These are phyloP conservation scores for Lathronympha strigana DNA, from an alignment of 2,888 invertebrate species.

Conservation along the genomic window DNA sequence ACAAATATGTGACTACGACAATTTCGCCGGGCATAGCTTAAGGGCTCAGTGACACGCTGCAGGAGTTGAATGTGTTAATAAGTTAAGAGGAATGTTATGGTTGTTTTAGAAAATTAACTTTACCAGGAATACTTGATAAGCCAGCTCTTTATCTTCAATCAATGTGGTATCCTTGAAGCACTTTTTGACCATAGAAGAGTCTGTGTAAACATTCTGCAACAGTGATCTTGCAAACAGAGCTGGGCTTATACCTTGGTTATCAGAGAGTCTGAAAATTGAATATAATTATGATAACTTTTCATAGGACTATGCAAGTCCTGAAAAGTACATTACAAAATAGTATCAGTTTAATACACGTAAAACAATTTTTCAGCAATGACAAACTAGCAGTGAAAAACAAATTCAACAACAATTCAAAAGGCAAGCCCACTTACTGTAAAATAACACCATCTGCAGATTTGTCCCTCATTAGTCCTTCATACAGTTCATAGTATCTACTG, in stretches of 20 bases:
- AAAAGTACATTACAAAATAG: background rate
- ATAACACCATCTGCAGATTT: constrained; percentile 85
- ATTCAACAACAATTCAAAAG: no score
- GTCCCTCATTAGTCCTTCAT: constrained; percentile 76
- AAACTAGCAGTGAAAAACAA: no score
- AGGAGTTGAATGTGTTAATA: no score
- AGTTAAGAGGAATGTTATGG: background rate
- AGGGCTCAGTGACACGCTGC: no score
- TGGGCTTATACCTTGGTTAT: constrained; percentile 73
- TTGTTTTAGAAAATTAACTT: background rate
- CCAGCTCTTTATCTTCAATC: constrained; percentile 88
- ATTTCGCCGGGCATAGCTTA: no score
- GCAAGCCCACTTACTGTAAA: constrained; percentile 76
- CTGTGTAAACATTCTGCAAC: constrained; percentile 74
- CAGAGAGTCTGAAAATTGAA: constrained; percentile 65
- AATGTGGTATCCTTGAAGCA: constrained; percentile 88
- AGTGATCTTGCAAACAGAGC: constrained; percentile 75
- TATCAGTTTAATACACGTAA: background rate
- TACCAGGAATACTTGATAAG: constrained; percentile 91
- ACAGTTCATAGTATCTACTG: constrained; percentile 82
- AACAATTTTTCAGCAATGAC: background rate
- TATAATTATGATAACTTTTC: background rate
- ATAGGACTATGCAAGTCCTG: background rate
- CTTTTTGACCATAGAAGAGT: constrained; percentile 76
- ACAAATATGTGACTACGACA: no score